phyloP scores from a whole-genome alignment of 1,140 invertebrate genomes.

The Latrodectus geometricus region DNA sequence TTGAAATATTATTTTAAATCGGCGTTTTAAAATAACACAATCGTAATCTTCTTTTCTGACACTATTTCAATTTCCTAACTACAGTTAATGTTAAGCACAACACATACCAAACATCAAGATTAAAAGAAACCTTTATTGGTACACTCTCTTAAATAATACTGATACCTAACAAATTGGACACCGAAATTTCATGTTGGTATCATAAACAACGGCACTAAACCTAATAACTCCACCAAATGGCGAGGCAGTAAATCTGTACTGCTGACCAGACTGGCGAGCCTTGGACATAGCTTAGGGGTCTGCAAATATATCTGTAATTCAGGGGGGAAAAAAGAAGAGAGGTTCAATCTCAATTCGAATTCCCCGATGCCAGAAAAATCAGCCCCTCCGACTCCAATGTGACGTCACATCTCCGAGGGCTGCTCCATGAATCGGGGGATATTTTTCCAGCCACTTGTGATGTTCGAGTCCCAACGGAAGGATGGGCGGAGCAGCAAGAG shows the following conservation, averaged over 20 bases:
- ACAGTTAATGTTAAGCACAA: no score
- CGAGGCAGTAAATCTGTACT: not conserved
- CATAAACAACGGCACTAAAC: slow-evolving; percentile 12
- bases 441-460: slow-evolving; percentile 44
- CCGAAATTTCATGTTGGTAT: not conserved
- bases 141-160: not conserved
- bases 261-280: not conserved
- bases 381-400: slow-evolving; percentile 13
- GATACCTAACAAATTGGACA: not conserved
- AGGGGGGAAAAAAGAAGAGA: not conserved
- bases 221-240: slow-evolving; percentile 11
- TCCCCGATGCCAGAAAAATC: slow-evolving; percentile 13
- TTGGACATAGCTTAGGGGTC: not conserved
- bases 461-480: slow-evolving; percentile 21
- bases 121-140: no score
- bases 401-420: slow-evolving; percentile 51
- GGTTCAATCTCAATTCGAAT: not conserved
- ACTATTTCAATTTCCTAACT: no score
- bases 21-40: no score
- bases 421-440: slow-evolving; percentile 1
- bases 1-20: no score
- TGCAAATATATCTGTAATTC: not conserved
- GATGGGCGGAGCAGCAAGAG: slow-evolving; percentile 6
- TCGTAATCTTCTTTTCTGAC: no score
- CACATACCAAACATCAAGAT: no score